Evolutionary conservation across 2,113 vertebrate genomes (phyloP), one percentile per base, ranked within the genome.

Genomic region (Cyprinodon tularosa): DNA sequence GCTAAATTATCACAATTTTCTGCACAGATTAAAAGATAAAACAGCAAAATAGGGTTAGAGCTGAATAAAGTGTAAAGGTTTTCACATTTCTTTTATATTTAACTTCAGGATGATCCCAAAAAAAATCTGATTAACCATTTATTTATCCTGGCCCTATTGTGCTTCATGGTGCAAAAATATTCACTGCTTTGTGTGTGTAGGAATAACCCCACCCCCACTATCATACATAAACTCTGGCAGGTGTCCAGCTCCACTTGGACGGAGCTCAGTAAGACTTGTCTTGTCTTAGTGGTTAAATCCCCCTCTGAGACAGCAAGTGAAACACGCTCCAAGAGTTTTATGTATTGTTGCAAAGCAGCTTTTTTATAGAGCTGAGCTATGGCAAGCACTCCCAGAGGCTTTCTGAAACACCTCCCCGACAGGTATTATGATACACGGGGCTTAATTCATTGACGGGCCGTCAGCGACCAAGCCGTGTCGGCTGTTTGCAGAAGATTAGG

Each of bases 211-310:
- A 86, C 82, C 88, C 71, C 67, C 57, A 76, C 88, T 74, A 69
- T 53, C 14, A 12, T 68, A 74, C 67, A 76, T 77, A 86, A 83
- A 80, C 48, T 65, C 77, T 90, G 89, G 90, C 88, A 72, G 47
- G 62, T 74, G 86, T 84, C 89, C 92, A 93, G 87, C 74, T 84
- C 83, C 62, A 86, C 83, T 91, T 92, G 87, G 91, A 91, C 80
- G 7, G 65, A 76, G 84, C 86, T 86, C 87, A 88, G 74, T 71
- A 67, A 81, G 85, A 69, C 84, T 86, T 75, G 84, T 90, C 85
- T 92, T 81, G 87, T 90, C 84, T 91, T 85, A 86, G 84, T 15
- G 0, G 72, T 89, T 85, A 89, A 91, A 93, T 90, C 90, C 87
- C 88, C 90, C 85, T 89, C 84, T 75, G 86, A 90, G 88, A 85